phyloP scores from a whole-genome alignment of 1,140 invertebrate genomes.

The Zelostemma sp. region DNA sequence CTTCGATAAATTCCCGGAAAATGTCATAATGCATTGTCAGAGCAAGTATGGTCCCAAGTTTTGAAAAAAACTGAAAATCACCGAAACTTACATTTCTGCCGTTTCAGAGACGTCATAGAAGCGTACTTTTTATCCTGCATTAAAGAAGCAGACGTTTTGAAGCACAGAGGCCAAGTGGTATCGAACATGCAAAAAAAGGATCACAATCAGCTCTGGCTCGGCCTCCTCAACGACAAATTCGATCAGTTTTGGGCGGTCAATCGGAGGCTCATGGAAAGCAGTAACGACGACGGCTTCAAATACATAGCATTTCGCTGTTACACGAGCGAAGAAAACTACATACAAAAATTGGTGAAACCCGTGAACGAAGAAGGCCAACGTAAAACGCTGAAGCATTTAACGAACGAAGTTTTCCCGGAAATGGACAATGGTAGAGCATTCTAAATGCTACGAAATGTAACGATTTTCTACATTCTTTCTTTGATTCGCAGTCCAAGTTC shows the following conservation, averaged over 20 bases:
- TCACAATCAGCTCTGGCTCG: conserved; percentile 96
- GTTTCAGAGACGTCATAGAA: conserved; percentile 89
- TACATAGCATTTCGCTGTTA: conserved; percentile 94
- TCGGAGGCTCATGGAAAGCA: conserved; percentile 92
- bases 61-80: too few species aligned
- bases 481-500: conserved; percentile 75
- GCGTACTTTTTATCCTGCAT: conserved; percentile 94
- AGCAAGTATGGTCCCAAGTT: conserved; percentile 75
- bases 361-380: conserved; percentile 80
- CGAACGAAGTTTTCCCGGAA: conserved; percentile 79
- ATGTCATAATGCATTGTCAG: conserved; percentile 80
- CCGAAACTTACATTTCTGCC: too few species aligned
- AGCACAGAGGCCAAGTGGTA: conserved; percentile 92
- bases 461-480: conserved; percentile 50
- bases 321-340: conserved; percentile 79
- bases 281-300: conserved; percentile 84
- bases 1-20: conserved; percentile 92
- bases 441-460: too few species aligned
- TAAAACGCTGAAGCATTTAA: conserved; percentile 80
- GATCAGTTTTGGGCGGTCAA: conserved; percentile 99
- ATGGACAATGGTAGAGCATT: conserved; percentile 71
- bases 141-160: conserved; percentile 98
- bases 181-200: conserved; percentile 98
- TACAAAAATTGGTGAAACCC: conserved; percentile 84
- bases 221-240: conserved; percentile 96